Percentiles rank a stretch among this genome's conserved stretches.
Conservation (phyloP, 92 coral and sea anemone species). For the Phenganax stokvisi region DNA sequence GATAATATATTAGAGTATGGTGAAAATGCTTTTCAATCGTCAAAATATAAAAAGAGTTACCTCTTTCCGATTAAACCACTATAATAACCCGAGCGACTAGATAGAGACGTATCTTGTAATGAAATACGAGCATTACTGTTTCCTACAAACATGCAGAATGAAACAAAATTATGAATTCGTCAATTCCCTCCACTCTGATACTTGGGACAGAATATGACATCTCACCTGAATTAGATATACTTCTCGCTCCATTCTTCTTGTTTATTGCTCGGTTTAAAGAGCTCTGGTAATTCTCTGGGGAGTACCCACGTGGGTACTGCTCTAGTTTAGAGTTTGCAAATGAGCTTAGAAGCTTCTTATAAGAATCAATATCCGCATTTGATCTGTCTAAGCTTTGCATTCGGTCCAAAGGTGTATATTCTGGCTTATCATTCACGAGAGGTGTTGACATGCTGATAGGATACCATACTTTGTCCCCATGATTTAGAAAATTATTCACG, state of each 20-base stretch:
- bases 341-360: conserved; percentile 29
- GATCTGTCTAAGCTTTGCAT: neutral
- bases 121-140: neutral
- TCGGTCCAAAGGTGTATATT: neutral
- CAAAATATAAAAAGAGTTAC: neutral
- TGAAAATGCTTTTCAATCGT: neutral
- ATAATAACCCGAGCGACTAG: conserved; percentile 21
- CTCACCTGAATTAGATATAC: conserved; percentile 19
- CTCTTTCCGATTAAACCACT: conserved; percentile 13
- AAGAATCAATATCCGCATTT: conserved; percentile 12
- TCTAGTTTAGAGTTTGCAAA: conserved; percentile 34
- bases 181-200: no score
- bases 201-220: neutral
- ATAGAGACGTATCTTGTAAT: neutral
- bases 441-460: conserved; percentile 37
- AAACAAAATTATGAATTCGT: no score
- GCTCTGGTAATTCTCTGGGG: neutral
- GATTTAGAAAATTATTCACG: neutral
- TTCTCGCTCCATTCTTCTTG: neutral
- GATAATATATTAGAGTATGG: neutral
- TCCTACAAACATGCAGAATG: neutral
- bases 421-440: conserved; percentile 9
- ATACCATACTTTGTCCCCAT: conserved; percentile 14
- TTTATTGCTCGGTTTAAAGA: conserved; percentile 8
- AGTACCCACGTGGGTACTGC: conserved; percentile 1